phyloP scores from a whole-genome alignment of 1,140 invertebrate species.

The Cataglyphis hispanica region DNA sequence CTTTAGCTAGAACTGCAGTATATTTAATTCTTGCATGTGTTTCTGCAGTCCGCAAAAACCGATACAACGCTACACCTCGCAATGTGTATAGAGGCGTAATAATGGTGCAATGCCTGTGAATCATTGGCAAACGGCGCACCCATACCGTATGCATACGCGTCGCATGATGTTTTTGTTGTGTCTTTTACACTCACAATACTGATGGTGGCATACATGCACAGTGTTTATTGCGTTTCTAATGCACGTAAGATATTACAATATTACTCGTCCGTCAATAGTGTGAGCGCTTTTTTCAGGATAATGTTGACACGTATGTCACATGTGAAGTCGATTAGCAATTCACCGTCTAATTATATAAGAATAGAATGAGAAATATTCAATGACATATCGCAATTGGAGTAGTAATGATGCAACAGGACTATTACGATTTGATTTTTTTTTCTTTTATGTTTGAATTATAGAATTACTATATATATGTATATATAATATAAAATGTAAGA shows the following conservation, averaged over 20 bases:
- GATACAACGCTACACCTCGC: neutral
- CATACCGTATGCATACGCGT: slow-evolving; percentile 56
- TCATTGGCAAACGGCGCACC: slow-evolving; percentile 75
- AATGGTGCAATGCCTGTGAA: slow-evolving; percentile 70
- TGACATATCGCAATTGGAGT: neutral
- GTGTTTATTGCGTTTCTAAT: slow-evolving; percentile 69
- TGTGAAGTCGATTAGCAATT: slow-evolving; percentile 8
- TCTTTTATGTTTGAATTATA: neutral
- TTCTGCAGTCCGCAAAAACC: slow-evolving; percentile 14
- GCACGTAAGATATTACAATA: slow-evolving; percentile 66
- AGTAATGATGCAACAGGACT: neutral
- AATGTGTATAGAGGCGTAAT: slow-evolving; percentile 50
- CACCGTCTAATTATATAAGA: neutral
- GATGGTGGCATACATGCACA: slow-evolving; percentile 7
- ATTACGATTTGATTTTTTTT: neutral
- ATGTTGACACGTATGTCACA: neutral
- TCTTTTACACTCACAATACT: slow-evolving; percentile 59
- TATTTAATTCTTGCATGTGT: slow-evolving; percentile 31
- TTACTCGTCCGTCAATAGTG: slow-evolving; percentile 4
- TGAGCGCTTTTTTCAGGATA: neutral
- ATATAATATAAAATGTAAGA: too few species aligned
- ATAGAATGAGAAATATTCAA: neutral
- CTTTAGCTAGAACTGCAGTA: neutral
- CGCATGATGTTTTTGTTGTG: slow-evolving; percentile 69
- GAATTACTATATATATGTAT: too few species aligned